Percentiles rank a stretch among this genome's conserved stretches.
Conservation (phyloP, 1,140 invertebrate genomes). For the Contarinia nasturtii region DNA sequence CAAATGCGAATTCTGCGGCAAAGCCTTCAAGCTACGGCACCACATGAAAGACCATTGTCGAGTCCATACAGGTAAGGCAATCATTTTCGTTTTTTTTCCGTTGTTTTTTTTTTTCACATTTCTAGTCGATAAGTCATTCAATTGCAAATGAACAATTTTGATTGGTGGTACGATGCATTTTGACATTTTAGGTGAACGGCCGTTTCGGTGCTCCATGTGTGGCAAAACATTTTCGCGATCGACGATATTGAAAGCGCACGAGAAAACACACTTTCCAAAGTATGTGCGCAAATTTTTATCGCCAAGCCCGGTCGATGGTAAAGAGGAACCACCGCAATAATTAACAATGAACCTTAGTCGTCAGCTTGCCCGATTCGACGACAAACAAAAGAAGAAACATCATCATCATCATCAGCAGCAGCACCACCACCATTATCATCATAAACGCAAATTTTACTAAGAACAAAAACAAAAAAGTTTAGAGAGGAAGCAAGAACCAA, state of each 20-base stretch:
- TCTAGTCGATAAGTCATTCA: background rate
- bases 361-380: slow-evolving; percentile 8
- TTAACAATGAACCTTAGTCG: slow-evolving; percentile 7
- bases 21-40: slow-evolving; percentile 73
- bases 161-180: background rate
- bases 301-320: slow-evolving; percentile 61
- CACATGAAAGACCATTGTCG: slow-evolving; percentile 87
- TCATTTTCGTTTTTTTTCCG: background rate
- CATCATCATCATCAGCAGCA: background rate
- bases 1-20: slow-evolving; percentile 80
- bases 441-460: background rate
- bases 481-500: background rate
- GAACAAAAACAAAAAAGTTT: background rate
- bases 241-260: slow-evolving; percentile 76
- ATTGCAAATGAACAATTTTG: background rate
- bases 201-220: slow-evolving; percentile 71
- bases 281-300: slow-evolving; percentile 71
- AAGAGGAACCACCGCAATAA: slow-evolving; percentile 56
- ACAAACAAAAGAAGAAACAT: slow-evolving; percentile 7
- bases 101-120: background rate
- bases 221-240: slow-evolving; percentile 77
- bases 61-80: slow-evolving; percentile 60
- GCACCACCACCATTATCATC: background rate
- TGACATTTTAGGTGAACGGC: slow-evolving; percentile 47
- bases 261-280: slow-evolving; percentile 81